Conservation (phyloP, 2,797 vertebrate genomes). For the Cephalopachus bancanus region DNA sequence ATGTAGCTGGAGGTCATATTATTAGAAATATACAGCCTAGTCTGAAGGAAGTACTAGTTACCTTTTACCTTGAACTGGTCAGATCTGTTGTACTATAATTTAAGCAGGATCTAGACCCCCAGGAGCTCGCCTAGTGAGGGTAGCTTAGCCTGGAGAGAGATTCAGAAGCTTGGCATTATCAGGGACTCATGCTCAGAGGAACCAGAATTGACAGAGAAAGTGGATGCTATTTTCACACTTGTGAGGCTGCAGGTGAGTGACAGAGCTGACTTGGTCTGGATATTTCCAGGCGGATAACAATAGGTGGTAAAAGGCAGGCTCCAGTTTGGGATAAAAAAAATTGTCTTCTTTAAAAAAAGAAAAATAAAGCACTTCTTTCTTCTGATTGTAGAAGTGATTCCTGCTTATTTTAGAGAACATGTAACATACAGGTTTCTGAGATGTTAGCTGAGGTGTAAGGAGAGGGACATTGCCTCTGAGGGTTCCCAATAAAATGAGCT, state of each 20-base stretch:
- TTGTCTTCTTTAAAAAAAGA: slow-evolving; percentile 12
- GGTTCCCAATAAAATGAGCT: not conserved
- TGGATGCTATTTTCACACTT: not conserved
- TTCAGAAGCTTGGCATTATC: not conserved
- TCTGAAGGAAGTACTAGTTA: not conserved
- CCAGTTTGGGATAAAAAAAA: not conserved
- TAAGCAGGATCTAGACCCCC: not conserved
- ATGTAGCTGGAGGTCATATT: not conserved
- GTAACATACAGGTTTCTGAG: not conserved
- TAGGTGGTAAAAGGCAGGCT: not conserved
- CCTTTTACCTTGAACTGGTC: not conserved
- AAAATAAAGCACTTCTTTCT: not conserved
- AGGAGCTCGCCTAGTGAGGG: not conserved
- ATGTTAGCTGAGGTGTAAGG: not conserved
- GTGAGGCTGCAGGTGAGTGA: not conserved
- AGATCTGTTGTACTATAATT: not conserved
- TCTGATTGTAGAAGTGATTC: not conserved
- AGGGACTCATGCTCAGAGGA: not conserved
- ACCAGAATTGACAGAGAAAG: not conserved
- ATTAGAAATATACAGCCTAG: slow-evolving; percentile 18
- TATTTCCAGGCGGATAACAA: not conserved
- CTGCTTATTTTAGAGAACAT: not conserved
- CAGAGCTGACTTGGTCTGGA: not conserved
- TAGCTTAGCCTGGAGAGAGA: not conserved
- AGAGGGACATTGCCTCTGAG: not conserved